Conservation (phyloP, 2,797 vertebrate species). For the Ciconia nigra region DNA sequence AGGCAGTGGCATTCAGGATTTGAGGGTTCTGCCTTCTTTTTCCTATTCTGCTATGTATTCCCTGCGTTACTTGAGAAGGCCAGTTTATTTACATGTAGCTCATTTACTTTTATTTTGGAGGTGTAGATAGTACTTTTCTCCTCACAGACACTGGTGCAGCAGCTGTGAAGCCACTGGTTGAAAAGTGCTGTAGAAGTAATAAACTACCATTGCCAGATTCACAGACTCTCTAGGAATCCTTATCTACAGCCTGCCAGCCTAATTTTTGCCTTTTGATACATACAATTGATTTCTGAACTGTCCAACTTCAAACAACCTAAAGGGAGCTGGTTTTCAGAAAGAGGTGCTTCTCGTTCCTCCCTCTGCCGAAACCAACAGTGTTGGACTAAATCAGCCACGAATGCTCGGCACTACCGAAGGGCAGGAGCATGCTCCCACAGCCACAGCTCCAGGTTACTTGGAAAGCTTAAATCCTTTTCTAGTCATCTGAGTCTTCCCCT, state of each 20-base stretch:
- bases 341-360: background rate
- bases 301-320: background rate
- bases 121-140: background rate
- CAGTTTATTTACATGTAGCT: background rate
- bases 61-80: background rate
- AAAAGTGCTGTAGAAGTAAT: background rate
- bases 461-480: background rate
- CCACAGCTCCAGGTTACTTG: background rate
- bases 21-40: background rate
- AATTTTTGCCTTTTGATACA: background rate
- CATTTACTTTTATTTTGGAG: constrained; percentile 5
- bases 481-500: background rate
- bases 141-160: background rate
- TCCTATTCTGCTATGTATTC: background rate
- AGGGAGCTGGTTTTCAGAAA: background rate
- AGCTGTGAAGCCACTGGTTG: background rate
- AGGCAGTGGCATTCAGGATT: background rate
- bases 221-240: background rate
- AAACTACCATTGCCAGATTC: background rate
- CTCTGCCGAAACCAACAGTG: background rate
- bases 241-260: background rate
- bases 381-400: background rate
- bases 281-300: background rate
- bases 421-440: background rate
- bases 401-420: background rate